phyloP scores from a whole-genome alignment of 2,113 vertebrate genomes.

The Campylomormyrus numenius region DNA sequence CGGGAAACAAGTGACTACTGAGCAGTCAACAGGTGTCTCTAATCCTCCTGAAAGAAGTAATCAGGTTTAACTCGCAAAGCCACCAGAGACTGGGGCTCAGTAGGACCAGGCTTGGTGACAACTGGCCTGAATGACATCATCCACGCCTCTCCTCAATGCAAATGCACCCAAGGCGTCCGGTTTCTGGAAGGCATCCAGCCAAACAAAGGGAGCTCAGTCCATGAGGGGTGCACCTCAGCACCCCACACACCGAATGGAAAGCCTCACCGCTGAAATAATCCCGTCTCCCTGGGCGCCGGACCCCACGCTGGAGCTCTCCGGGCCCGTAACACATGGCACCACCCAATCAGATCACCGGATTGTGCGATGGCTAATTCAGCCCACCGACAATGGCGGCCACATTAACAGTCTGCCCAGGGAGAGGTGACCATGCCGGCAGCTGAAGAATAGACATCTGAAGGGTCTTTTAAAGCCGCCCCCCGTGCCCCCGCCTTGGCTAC shows the following conservation, averaged over 20 bases:
- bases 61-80: neutral
- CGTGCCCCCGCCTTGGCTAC: neutral
- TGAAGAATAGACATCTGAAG: conserved; percentile 21
- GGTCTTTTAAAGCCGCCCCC: conserved; percentile 25
- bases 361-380: conserved; percentile 30
- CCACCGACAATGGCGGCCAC: conserved; percentile 26
- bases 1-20: neutral
- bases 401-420: conserved; percentile 37
- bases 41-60: neutral
- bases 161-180: neutral
- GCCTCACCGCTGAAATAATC: neutral
- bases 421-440: conserved; percentile 19
- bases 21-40: neutral
- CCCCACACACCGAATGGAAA: neutral
- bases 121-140: neutral
- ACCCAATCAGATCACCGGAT: conserved; percentile 25
- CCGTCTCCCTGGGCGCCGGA: neutral
- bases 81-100: neutral
- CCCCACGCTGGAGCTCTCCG: neutral
- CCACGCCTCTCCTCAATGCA: neutral
- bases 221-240: neutral
- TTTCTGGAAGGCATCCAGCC: neutral
- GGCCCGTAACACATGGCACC: conserved; percentile 1
- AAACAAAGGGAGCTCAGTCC: neutral
- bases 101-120: neutral